phyloP scores from a whole-genome alignment of 2,797 vertebrate species.

The Acanthis flammea region DNA sequence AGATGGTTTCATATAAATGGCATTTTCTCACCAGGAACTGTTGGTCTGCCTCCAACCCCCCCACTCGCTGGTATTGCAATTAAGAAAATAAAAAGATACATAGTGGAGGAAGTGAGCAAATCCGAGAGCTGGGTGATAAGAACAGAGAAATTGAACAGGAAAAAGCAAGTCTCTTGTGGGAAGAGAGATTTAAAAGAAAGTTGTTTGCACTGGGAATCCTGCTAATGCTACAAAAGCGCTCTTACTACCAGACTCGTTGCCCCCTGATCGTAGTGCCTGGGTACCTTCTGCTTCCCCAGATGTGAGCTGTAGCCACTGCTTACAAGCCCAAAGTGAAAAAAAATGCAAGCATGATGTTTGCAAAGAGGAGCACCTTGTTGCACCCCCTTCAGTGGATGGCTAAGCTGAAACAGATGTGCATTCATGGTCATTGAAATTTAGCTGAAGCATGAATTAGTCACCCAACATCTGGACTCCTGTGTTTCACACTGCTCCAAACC shows the following conservation, averaged over 20 bases:
- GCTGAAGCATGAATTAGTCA: background rate
- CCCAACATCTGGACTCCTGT: background rate
- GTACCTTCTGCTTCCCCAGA: background rate
- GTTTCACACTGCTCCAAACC: background rate
- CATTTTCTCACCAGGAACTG: background rate
- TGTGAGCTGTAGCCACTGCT: background rate
- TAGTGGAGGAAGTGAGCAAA: background rate
- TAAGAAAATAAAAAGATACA: background rate
- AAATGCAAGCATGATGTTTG: background rate
- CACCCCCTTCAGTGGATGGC: background rate
- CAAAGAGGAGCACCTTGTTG: background rate
- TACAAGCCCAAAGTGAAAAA: background rate
- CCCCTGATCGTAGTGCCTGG: background rate
- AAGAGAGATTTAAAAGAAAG: background rate
- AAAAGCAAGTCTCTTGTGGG: background rate
- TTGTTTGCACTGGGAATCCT: background rate
- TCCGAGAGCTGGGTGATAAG: background rate
- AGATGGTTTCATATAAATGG: background rate
- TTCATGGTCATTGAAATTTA: background rate
- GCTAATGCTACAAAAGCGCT: background rate
- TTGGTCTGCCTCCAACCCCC: background rate
- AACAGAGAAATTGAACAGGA: background rate
- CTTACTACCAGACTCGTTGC: background rate
- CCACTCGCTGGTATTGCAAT: background rate
- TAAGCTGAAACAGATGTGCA: conserved; percentile 7